phyloP scores from a whole-genome alignment of 1,140 invertebrate species.

The Drosophila watanabei region DNA sequence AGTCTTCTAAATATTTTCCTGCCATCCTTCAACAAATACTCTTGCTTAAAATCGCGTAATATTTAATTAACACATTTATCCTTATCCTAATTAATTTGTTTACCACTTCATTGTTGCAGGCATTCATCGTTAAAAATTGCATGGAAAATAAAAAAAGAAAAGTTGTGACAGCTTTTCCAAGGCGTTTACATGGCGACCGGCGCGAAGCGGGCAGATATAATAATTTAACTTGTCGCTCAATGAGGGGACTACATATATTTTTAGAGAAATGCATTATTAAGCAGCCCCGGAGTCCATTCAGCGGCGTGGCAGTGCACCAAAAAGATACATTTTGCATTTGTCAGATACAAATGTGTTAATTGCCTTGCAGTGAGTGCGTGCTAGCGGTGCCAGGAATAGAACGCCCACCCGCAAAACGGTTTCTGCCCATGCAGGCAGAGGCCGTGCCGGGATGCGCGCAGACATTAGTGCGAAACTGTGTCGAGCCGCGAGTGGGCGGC shows the following conservation, averaged over 20 bases:
- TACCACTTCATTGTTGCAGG: slow-evolving; percentile 38
- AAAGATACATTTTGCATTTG: slow-evolving; percentile 79
- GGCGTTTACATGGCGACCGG: slow-evolving; percentile 39
- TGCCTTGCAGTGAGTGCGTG: slow-evolving; percentile 67
- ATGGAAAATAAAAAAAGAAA: slow-evolving; percentile 5
- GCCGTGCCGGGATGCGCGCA: slow-evolving; percentile 15
- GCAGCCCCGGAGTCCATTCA: slow-evolving; percentile 24
- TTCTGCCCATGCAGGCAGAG: slow-evolving; percentile 11
- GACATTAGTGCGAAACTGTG: slow-evolving; percentile 67
- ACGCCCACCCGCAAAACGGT: slow-evolving; percentile 72
- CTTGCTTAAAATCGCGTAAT: not conserved
- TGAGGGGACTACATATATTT: slow-evolving; percentile 25
- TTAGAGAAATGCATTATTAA: slow-evolving; percentile 53
- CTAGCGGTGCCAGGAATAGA: slow-evolving; percentile 70
- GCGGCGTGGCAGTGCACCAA: slow-evolving; percentile 26
- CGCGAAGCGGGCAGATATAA: slow-evolving; percentile 18
- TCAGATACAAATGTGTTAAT: slow-evolving; percentile 84
- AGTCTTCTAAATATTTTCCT: not conserved
- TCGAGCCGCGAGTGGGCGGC: slow-evolving; percentile 70
- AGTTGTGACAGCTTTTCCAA: slow-evolving; percentile 29
- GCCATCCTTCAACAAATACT: too few relatives aligned
- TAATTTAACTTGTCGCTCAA: slow-evolving; percentile 61
- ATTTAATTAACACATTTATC: slow-evolving; percentile 29
- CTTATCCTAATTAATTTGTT: slow-evolving; percentile 41
- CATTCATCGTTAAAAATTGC: slow-evolving; percentile 18